Base-by-base conservation (phyloP, 2,113 vertebrate genomes). In the Leucosticte australis region DNA sequence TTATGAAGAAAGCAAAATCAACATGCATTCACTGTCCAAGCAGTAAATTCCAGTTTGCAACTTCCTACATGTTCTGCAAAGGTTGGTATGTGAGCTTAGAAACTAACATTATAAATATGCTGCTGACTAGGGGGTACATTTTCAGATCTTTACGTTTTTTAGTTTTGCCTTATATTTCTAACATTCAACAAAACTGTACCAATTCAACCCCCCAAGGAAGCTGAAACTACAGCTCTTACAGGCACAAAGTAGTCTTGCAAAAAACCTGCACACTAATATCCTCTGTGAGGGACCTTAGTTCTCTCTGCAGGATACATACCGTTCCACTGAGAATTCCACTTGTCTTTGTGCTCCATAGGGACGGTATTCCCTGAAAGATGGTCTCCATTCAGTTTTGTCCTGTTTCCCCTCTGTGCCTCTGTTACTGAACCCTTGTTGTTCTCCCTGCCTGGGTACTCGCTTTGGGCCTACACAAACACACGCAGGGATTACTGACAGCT, bases 381-480 rank as follows among this genome's bases (percentile, higher is more conserved):
- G 55, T 68, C 95, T 98, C 96, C 97, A 94, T 41, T 96, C 96
- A 27, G 82, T 77, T 97, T 97, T 97, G 14, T 98, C 98, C 28
- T 95, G 91, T 17, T 97, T 98, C 67, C 68, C 90, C 10, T 98
- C 97, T 14, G 91, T 59, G 26, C 96, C 95, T 83, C 96, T 88
- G 63, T 75, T 97, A 64, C 42, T 97, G 86, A 95, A 92, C 73
- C 92, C 92, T 62, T 95, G 96, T 16, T 96, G 94, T 57, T 98
- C 97, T 87, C 94, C 95, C 62, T 89, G 77, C 65, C 90, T 97
- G 9, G 95, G 59, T 30, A 74, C 69, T 93, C 60, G 96, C 73
- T 97, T 98, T 79, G 35, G 89, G 49, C 93, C 99, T 99, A 84
- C 13, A 60, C 7, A 81, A 15, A 68, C 19, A 71, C 19, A 94